Percentiles rank a stretch among this genome's conserved stretches.
Evolutionary conservation across 2,888 invertebrate genomes (phyloP).

Genomic region (Lithodes maja): DNA sequence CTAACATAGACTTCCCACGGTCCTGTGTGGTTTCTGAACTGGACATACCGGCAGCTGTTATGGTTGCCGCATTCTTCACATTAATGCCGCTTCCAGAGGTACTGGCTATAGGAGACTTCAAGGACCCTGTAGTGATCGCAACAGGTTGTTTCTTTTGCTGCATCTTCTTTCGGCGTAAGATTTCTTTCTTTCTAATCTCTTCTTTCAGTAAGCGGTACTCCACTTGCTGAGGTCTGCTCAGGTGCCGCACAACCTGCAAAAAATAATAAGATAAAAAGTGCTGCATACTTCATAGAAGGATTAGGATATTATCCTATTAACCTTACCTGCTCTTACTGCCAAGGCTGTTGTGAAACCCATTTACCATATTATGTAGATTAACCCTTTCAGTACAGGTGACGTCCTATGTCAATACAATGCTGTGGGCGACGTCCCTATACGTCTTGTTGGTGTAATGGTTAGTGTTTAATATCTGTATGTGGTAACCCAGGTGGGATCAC

Average conservation of each 20-base stretch:
- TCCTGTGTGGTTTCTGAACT: neutral
- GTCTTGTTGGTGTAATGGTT: too few species aligned
- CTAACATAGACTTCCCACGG: neutral
- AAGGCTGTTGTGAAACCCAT: too few species aligned
- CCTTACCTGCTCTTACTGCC: too few species aligned
- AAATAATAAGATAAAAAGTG: neutral
- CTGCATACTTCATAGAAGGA: too few species aligned
- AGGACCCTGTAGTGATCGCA: neutral
- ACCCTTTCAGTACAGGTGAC: too few species aligned
- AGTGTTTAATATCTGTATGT: too few species aligned
- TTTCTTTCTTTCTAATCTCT: slow-evolving; percentile 45
- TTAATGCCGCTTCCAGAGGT: neutral
- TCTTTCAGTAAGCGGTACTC: slow-evolving; percentile 55
- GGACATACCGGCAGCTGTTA: neutral
- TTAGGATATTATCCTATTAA: too few species aligned
- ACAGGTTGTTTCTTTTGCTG: slow-evolving; percentile 10
- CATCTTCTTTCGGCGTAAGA: slow-evolving; percentile 37
- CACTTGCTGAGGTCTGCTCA: slow-evolving; percentile 54
- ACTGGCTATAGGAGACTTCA: neutral
- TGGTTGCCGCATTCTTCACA: neutral
- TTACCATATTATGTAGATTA: too few species aligned
- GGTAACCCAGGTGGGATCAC: too few species aligned
- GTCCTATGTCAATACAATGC: too few species aligned
- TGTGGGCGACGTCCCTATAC: too few species aligned
- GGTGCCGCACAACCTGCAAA: slow-evolving; percentile 51